These are phyloP conservation scores for Chironomus tentans DNA, from an alignment of 2,888 invertebrate genomes.

Conservation along the genomic window DNA sequence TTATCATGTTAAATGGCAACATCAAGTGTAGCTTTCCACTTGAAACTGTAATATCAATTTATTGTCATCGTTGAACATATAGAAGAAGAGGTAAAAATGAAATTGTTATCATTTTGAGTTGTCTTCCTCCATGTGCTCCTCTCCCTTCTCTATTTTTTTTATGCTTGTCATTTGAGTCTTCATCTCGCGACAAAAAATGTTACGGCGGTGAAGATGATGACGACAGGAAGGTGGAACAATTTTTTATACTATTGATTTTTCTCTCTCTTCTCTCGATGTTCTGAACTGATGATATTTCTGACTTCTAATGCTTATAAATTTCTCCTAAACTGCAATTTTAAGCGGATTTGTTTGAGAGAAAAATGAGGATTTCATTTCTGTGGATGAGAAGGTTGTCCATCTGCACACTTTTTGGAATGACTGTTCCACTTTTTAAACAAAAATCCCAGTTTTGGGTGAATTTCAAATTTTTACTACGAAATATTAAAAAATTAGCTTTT, in stretches of 20 bases:
- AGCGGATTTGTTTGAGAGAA: too few species aligned
- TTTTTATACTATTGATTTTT: not conserved
- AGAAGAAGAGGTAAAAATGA: not conserved
- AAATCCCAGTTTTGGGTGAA: too few species aligned
- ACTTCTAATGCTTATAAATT: too few species aligned
- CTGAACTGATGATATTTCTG: too few species aligned
- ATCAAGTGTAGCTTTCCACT: not conserved
- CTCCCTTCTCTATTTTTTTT: not conserved
- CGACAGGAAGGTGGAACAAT: not conserved
- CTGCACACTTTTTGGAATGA: too few species aligned
- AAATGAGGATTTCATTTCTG: not conserved
- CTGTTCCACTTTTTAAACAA: too few species aligned
- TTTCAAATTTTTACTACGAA: too few species aligned
- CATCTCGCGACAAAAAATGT: not conserved
- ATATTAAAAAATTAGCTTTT: too few species aligned
- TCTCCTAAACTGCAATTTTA: too few species aligned
- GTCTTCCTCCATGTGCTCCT: not conserved
- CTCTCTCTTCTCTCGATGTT: not conserved
- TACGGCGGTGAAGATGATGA: too few species aligned
- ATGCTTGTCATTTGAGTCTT: not conserved
- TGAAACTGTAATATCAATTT: conserved; percentile 14
- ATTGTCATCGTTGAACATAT: not conserved
- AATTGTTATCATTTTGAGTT: not conserved
- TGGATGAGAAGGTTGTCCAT: too few species aligned
- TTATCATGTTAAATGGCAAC: conserved; percentile 13